Base-by-base conservation (phyloP, 2,888 invertebrate species). In the Dolichopus griseipennis region DNA sequence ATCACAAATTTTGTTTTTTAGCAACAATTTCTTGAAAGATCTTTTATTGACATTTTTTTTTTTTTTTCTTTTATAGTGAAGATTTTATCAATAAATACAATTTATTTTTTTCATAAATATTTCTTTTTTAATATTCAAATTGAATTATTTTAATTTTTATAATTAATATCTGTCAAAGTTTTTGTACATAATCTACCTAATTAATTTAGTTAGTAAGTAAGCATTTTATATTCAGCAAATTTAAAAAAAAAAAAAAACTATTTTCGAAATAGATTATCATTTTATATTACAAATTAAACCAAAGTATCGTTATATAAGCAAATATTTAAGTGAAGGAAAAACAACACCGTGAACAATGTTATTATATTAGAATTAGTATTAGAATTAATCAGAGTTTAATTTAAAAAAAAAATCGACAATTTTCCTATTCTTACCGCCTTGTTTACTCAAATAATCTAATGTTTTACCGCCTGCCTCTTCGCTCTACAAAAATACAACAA, bases 391-490 rank as follows among this genome's bases (percentile, higher is more conserved):
- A 52, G 15, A 52, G 1, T 52, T 52, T 18, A 2, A 52, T 6
- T 18, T 66, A 70, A 67, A 70, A 68, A 68, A 66, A 65, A 68
- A 65, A 37, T 68, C 63, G 18, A 69, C 64, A 66, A 67, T 65
- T 67, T 68, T 69, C 67, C 67, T 79, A 81, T 82, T 86, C 92
- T 93, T 92, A 94, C 94, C 93, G 90, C 94, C 93, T 91, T 95
- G 95, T 84, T 91, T 90, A 84, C 90, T 88, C 86, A 95, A 86
- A 88, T 89, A 89, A 84, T 90, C 90, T 86, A 93, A 85, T 81
- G 94, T 94, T 86, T 91, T 90, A 84, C 90, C 89, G 83, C 93
- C 95, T 82, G 90, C 88, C 82, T 95, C 94, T 88, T 93, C 91
- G 87, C 93, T 93, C 94, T 95, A 90, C 71, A 73, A 73, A 72